Evolutionary conservation across 2,888 invertebrate species (phyloP).

Genomic region (Ganaspis brasiliensis): DNA sequence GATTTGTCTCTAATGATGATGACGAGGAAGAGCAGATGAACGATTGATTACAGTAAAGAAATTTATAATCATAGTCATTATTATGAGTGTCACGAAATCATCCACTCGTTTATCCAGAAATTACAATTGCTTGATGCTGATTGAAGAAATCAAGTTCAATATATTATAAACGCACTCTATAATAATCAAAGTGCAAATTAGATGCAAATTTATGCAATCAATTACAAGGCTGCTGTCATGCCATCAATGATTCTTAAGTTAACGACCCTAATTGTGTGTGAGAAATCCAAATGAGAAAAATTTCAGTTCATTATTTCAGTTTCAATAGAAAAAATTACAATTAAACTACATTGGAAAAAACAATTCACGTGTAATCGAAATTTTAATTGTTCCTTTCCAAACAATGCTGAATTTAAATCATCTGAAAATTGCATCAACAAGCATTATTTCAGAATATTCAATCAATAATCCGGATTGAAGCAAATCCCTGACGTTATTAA

Average conservation of each 20-base stretch:
- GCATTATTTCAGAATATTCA: not conserved
- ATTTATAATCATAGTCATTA: not conserved
- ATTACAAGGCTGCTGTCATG: constrained; percentile 12
- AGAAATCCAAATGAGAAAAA: not conserved
- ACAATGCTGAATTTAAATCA: not conserved
- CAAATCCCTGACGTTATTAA: not conserved
- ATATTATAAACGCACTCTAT: not conserved
- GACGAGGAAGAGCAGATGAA: not conserved
- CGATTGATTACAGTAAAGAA: not conserved
- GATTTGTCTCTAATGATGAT: not conserved
- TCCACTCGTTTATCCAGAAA: not conserved
- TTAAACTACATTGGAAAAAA: too few species aligned
- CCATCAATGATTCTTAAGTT: constrained; percentile 16
- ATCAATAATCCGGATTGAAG: not conserved
- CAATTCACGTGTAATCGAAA: too few species aligned
- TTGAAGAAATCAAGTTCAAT: not conserved
- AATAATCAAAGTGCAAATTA: constrained; percentile 14
- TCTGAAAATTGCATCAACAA: not conserved
- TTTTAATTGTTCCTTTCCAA: not conserved
- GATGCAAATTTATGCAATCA: constrained; percentile 31
- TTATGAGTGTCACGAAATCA: not conserved
- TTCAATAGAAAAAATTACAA: too few species aligned
- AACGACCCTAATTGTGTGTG: constrained; percentile 11
- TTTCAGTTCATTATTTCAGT: not conserved
- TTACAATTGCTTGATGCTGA: not conserved